Base-by-base conservation (phyloP, 2,113 vertebrate species). In the Coturnix japonica region DNA sequence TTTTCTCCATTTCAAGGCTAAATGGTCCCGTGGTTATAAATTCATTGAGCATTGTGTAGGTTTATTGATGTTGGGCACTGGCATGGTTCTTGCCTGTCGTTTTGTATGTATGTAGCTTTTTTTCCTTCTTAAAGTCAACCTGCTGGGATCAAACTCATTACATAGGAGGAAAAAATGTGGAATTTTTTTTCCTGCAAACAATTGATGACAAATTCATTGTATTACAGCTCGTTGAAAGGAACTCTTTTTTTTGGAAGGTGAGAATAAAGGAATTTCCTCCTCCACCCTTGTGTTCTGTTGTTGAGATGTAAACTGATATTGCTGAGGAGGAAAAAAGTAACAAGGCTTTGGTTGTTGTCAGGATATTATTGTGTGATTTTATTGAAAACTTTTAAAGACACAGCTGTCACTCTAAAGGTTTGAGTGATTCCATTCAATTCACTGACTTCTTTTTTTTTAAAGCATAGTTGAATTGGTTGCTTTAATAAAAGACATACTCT, bases 211-310 rank as follows among this genome's bases (percentile, higher is more conserved):
- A 96, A 93, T 39, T 89, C 75, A 94, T 96, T 97, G 90, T 97
- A 87, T 65, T 91, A 84, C 37, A 90, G 41, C 66, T 37, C 81
- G 54, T 77, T 94, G 75, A 81, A 93, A 94, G 90, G 73, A 92
- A 76, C 95, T 31, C n/a, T 80, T 94, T 80, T 49, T 89, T 79
- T 51, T 60, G 47, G 86, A 85, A 97, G 95, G 94, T 97, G 96
- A 95, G 93, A 96, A 92, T 91, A 81, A 86, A 97, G 96, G 94
- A 95, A 97, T 97, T 98, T 98, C 97, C 97, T 98, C 91, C 96
- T 97, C 97, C 96, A 97, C 97, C 96, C 97, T 77, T 64, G 59
- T 90, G 91, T 89, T 96, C 93, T 96, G 91, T 90, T 96, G 93
- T 96, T 97, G 87, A 97, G 67, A 93, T 95, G 96, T 96, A 96